Evolutionary conservation across 1,140 invertebrate genomes (phyloP).

Genomic region (Agraylea sexmaculata): DNA sequence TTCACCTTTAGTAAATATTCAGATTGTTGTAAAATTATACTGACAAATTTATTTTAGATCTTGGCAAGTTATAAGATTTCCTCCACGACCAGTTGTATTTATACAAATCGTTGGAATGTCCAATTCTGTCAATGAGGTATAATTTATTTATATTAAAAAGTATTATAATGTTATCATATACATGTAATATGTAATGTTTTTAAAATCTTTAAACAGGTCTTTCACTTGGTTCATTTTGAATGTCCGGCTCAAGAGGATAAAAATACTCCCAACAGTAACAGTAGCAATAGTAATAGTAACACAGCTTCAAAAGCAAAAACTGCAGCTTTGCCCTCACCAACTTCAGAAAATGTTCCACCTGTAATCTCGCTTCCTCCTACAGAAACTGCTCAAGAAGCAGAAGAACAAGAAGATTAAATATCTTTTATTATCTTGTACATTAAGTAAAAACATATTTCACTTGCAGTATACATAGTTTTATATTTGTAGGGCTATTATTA

Average conservation of each 20-base stretch:
- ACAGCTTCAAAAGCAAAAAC: background rate
- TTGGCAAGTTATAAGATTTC: constrained; percentile 85
- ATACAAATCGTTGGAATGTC: constrained; percentile 89
- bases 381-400: constrained; percentile 44
- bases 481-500: too few relatives aligned
- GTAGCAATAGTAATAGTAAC: background rate
- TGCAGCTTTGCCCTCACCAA: constrained; percentile 3
- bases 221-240: constrained; percentile 97
- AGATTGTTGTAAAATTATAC: constrained; percentile 9
- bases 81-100: constrained; percentile 77
- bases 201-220: constrained; percentile 53
- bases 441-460: too few relatives aligned
- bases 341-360: constrained; percentile 14
- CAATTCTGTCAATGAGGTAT: constrained; percentile 93
- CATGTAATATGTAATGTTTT: constrained; percentile 8
- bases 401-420: constrained; percentile 26
- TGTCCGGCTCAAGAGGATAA: constrained; percentile 65
- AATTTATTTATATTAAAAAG: constrained; percentile 11
- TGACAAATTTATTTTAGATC: constrained; percentile 42
- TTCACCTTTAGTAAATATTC: background rate
- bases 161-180: background rate
- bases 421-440: too few relatives aligned
- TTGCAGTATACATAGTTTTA: too few relatives aligned
- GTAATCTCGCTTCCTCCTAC: constrained; percentile 28
- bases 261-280: constrained; percentile 17